A percentile compares a stretch with the other conserved stretches of the same genome.
phyloP scores from a whole-genome alignment of 2,888 invertebrate genomes.

The Limnephilus auricula region DNA sequence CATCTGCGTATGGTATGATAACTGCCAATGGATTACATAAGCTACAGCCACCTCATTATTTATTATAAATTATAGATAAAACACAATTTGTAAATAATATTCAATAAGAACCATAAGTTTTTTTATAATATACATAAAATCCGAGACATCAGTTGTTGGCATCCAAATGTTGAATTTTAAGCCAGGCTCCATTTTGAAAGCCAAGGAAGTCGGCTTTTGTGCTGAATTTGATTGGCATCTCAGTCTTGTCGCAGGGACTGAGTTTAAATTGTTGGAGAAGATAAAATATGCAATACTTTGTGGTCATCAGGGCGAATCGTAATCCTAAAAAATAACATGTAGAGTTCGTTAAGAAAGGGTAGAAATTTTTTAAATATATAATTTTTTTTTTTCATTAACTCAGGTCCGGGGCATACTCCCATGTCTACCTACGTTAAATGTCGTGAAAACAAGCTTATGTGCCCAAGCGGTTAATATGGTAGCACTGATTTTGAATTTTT shows the following conservation, averaged over 20 bases:
- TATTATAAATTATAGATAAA: not conserved
- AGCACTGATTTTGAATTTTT: too few species aligned
- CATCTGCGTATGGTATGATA: too few species aligned
- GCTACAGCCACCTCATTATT: not conserved
- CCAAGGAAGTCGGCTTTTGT: constrained; percentile 72
- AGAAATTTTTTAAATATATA: not conserved
- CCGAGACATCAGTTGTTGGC: not conserved
- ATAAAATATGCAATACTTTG: constrained; percentile 74
- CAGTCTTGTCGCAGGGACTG: constrained; percentile 72
- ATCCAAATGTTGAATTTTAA: constrained; percentile 69
- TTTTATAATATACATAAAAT: not conserved
- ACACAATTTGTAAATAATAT: not conserved
- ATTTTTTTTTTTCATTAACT: too few species aligned
- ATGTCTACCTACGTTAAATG: too few species aligned
- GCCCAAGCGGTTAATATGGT: too few species aligned
- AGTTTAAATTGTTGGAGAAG: constrained; percentile 75
- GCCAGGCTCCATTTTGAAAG: constrained; percentile 73
- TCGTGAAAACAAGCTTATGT: too few species aligned
- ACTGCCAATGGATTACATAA: too few species aligned
- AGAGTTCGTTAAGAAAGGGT: too few species aligned
- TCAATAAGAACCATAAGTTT: not conserved
- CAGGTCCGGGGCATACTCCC: too few species aligned
- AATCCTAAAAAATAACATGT: constrained; percentile 71
- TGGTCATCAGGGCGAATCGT: constrained; percentile 76
- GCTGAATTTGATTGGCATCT: constrained; percentile 72